Percentiles rank a stretch among this genome's conserved stretches.
Conservation (phyloP, 2,888 invertebrate species). For the Pseudococcus jackbeardsleyi region DNA sequence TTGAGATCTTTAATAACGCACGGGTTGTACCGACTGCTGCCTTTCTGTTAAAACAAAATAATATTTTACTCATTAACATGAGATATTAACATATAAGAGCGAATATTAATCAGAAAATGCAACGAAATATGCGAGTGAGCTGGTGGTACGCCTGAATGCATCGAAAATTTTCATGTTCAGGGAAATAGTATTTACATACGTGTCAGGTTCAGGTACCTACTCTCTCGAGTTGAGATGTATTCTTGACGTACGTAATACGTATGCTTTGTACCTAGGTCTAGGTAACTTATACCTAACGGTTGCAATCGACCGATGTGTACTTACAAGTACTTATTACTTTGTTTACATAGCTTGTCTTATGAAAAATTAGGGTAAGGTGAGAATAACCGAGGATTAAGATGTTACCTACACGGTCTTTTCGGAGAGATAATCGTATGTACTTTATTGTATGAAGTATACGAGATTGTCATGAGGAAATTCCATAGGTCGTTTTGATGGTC, state of each 20-base stretch:
- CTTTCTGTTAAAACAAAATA: slow-evolving; percentile 70
- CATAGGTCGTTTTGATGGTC: neutral
- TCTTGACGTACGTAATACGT: too few relatives aligned
- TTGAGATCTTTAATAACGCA: slow-evolving; percentile 75
- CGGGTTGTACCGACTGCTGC: slow-evolving; percentile 70
- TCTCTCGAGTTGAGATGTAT: too few relatives aligned
- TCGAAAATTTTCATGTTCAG: neutral
- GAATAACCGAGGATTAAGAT: slow-evolving; percentile 34
- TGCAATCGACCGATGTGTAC: too few relatives aligned
- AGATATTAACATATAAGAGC: slow-evolving; percentile 8
- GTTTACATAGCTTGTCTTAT: slow-evolving; percentile 6
- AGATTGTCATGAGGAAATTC: slow-evolving; percentile 15
- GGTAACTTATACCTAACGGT: too few relatives aligned
- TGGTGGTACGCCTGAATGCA: neutral
- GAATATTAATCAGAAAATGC: neutral
- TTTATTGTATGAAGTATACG: neutral
- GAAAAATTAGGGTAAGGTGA: slow-evolving; percentile 41
- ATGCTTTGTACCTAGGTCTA: too few relatives aligned
- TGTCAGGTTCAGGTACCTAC: too few relatives aligned
- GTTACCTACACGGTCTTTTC: neutral
- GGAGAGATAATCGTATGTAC: neutral
- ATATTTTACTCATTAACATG: slow-evolving; percentile 28
- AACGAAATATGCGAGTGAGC: neutral
- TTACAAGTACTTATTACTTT: neutral
- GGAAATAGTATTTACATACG: neutral